Percentiles rank a stretch among this genome's conserved stretches.
These are phyloP conservation scores for Rana temporaria DNA, from an alignment of 2,113 vertebrate genomes.

Conservation along the genomic window DNA sequence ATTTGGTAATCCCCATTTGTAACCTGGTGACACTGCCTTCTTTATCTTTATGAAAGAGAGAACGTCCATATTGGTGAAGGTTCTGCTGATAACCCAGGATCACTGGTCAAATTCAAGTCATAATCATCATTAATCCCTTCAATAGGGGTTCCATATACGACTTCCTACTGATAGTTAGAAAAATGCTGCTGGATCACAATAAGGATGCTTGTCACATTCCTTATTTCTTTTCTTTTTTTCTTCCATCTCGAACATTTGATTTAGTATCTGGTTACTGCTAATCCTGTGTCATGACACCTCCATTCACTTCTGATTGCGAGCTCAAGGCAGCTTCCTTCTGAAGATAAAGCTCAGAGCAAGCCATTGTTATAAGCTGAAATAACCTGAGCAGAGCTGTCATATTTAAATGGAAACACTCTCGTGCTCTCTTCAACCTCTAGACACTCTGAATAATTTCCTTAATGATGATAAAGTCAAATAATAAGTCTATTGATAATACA, in stretches of 20 bases:
- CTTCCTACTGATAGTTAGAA: constrained; percentile 62
- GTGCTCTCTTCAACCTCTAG: constrained; percentile 76
- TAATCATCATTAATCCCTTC: constrained; percentile 54
- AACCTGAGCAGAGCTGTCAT: constrained; percentile 79
- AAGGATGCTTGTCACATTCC: constrained; percentile 86
- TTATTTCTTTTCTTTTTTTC: constrained; percentile 77
- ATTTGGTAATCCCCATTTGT: constrained; percentile 8
- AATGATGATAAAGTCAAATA: constrained; percentile 75
- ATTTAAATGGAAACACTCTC: constrained; percentile 81
- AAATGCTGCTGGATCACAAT: constrained; percentile 78
- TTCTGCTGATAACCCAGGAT: constrained; percentile 21
- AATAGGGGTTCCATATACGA: constrained; percentile 59
- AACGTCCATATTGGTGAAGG: constrained; percentile 4
- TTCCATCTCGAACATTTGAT: constrained; percentile 97
- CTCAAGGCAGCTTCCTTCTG: constrained; percentile 92
- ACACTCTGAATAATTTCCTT: constrained; percentile 73
- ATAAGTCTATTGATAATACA: constrained; percentile 71
- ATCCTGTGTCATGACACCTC: constrained; percentile 98
- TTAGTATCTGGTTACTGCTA: constrained; percentile 91
- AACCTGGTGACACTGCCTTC: constrained; percentile 11
- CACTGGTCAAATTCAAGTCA: constrained; percentile 36
- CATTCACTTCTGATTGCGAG: constrained; percentile 95
- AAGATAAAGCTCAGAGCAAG: constrained; percentile 99
- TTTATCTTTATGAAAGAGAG: constrained; percentile 18
- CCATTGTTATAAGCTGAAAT: constrained; percentile 88